A percentile compares a stretch with the other conserved stretches of the same genome.
Conservation (phyloP, 1,140 invertebrate genomes). For the Monochamus saltuarius region DNA sequence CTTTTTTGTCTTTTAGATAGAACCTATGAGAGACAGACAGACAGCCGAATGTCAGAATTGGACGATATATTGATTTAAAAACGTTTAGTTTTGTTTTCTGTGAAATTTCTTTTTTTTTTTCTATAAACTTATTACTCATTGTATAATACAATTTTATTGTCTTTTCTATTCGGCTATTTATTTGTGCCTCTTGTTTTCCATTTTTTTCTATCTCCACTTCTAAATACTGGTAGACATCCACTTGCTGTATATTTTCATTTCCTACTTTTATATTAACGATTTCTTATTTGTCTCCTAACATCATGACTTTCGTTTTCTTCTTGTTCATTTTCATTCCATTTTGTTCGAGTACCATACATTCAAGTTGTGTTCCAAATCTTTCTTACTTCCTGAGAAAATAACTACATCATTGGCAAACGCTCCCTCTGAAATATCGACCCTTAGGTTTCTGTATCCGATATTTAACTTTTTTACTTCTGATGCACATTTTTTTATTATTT, state of each 20-base stretch:
- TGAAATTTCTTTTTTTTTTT: background rate
- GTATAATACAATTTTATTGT: conserved; percentile 1
- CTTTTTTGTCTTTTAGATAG: no score
- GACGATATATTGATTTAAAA: no score
- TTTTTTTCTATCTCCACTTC: background rate
- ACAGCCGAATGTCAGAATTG: no score
- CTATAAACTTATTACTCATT: background rate
- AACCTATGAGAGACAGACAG: no score
- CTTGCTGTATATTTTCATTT: background rate
- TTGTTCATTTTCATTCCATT: no score
- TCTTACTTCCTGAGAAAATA: background rate
- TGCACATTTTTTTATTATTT: conserved; percentile 4
- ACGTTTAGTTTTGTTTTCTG: background rate
- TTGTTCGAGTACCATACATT: background rate
- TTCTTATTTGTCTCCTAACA: background rate
- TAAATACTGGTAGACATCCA: background rate
- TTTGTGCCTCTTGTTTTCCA: background rate
- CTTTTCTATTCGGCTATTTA: background rate
- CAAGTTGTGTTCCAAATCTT: background rate
- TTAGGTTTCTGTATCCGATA: background rate
- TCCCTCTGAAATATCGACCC: background rate
- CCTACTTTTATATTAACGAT: background rate
- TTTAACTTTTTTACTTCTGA: background rate
- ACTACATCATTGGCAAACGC: background rate
- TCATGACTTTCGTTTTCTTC: background rate